Conservation (phyloP, 30 jellyfish, hydroid and myxozoan species). For the Turritopsis dohrnii region DNA sequence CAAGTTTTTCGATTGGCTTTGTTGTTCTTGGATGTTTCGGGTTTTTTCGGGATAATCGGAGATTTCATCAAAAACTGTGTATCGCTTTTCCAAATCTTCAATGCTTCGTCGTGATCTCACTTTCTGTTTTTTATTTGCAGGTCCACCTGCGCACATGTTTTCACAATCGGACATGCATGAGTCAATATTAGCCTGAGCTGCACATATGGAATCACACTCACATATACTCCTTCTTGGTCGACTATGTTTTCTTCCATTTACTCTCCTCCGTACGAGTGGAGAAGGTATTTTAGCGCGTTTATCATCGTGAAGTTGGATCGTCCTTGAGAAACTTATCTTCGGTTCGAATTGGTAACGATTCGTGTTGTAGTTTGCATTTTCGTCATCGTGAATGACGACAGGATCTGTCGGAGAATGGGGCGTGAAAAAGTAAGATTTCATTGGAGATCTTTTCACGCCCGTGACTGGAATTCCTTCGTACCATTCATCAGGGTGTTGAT, state of each 20-base stretch:
- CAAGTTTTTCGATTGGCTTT: background rate
- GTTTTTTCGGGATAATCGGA: background rate
- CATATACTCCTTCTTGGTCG: background rate
- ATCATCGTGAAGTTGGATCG: background rate
- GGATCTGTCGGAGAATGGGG: constrained; percentile 11
- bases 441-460: constrained; percentile 26
- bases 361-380: background rate
- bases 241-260: background rate
- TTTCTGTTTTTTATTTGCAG: background rate
- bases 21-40: background rate
- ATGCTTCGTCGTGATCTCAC: background rate
- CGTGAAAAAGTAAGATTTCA: background rate
- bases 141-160: constrained; percentile 2
- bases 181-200: background rate
- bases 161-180: constrained; percentile 1
- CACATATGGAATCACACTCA: background rate
- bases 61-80: background rate
- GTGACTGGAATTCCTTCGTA: constrained; percentile 25
- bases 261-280: background rate
- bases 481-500: constrained; percentile 17
- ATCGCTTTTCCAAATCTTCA: background rate
- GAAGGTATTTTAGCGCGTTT: constrained; percentile 4
- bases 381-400: constrained; percentile 10
- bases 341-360: background rate
- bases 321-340: background rate